Evolutionary conservation across 2,888 invertebrate genomes (phyloP), one percentile per base, ranked within the genome.

Genomic region (Thysanoteuthis rhombus): DNA sequence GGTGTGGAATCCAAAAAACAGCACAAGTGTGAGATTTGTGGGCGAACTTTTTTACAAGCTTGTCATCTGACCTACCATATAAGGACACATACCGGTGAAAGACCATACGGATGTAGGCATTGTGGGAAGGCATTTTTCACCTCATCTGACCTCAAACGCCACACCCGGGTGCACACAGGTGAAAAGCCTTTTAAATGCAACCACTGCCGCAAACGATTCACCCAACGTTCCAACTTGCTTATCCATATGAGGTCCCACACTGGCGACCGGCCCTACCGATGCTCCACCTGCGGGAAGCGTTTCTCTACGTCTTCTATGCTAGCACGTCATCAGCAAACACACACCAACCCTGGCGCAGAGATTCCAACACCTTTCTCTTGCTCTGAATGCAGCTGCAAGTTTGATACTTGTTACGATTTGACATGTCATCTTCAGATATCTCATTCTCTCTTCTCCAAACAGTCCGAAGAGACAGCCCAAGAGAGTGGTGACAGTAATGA

Each of bases 101-200:
- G 92, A 32, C 92, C 92, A n/a, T 92, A 92, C 45, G 92, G 92
- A 8, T 92, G 92, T 32, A 92, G 92, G 36, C 92, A 92, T 92
- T 92, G 92, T 45, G 92, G 92, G 40, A 92, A 92, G 45, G 92
- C 92, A n/a, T 92, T 92, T 45, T 92, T 92, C 92, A 92, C 92
- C n/a, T 92, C 92, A n/a, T 92, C 92, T 32, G 92, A 92, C 45
- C 92, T 92, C 42, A 92, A 92, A 10, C 92, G 92, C n/a, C 92
- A 92, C 45, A 92, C 92, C n/a, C 92, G 92, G 19, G 92, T 92
- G 12, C 92, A 92, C 45, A 92, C 92, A n/a, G 92, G 92, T 32
- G 92, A 92, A 45, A 92, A 92, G 22, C 92, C 92, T 40, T 92
- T 92, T n/a, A 92, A 92, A 92, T 92, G 92, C 92, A 92, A 92